Evolutionary conservation across 2,113 vertebrate species (phyloP).

Genomic region (Microcebus jonahi): DNA sequence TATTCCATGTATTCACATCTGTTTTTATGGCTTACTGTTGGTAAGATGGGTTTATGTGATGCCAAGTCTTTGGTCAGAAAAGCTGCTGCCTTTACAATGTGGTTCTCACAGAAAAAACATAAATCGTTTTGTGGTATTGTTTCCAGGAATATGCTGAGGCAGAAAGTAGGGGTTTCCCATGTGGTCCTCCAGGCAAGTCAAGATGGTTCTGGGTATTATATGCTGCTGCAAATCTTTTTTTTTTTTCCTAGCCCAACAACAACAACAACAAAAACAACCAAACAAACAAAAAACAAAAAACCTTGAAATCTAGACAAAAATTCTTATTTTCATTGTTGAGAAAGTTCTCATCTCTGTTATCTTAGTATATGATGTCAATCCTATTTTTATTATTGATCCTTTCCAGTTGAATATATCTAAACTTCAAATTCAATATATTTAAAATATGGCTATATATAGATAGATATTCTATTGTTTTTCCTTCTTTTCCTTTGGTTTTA

Average conservation of each 20-base stretch:
- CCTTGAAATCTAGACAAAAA: not conserved
- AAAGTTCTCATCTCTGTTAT: not conserved
- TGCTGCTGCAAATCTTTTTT: not conserved
- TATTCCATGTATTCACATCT: not conserved
- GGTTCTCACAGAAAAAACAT: not conserved
- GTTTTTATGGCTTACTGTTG: not conserved
- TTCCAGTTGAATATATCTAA: slow-evolving; percentile 31
- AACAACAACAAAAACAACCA: not conserved
- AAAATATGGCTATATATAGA: not conserved
- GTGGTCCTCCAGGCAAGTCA: not conserved
- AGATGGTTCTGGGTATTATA: not conserved
- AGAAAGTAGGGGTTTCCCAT: not conserved
- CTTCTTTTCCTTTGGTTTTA: not conserved
- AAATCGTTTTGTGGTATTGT: not conserved
- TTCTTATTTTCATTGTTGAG: slow-evolving; percentile 9
- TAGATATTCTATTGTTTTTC: not conserved
- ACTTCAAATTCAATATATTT: not conserved
- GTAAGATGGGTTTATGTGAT: not conserved
- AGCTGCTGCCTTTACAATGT: not conserved
- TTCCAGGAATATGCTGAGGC: not conserved
- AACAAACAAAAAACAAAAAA: not conserved
- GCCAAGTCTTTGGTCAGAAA: not conserved
- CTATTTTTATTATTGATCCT: not conserved
- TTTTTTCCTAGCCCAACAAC: not conserved
- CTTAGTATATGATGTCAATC: not conserved